These are phyloP conservation scores for Pristis pectinata DNA, from an alignment of 2,797 vertebrate genomes.

Conservation along the genomic window DNA sequence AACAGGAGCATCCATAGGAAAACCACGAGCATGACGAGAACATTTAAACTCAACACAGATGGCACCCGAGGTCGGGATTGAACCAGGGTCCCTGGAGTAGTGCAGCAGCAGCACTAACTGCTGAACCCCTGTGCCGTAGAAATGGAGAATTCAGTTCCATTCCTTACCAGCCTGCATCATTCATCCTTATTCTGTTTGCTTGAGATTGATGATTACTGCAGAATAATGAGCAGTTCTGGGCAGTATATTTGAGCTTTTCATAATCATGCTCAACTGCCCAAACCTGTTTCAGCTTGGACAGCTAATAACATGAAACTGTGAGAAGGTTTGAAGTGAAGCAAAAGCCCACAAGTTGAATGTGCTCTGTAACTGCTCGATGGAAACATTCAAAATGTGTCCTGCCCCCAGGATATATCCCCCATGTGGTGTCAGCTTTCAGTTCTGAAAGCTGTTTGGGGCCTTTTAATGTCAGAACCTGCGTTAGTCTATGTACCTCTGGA, in stretches of 20 bases:
- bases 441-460: background rate
- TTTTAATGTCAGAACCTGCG: background rate
- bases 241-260: background rate
- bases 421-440: background rate
- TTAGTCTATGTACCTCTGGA: background rate
- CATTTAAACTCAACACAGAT: too few relatives aligned
- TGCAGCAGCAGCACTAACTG: too few relatives aligned
- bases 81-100: too few relatives aligned
- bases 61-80: too few relatives aligned
- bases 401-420: background rate
- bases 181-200: background rate
- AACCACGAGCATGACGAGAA: too few relatives aligned
- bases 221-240: background rate
- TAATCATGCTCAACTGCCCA: background rate
- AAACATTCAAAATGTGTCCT: background rate
- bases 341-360: background rate
- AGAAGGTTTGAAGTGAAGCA: background rate
- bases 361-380: background rate
- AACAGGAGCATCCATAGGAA: too few relatives aligned
- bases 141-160: background rate
- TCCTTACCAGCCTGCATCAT: background rate
- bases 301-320: background rate
- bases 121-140: too few relatives aligned
- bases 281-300: background rate
- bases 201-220: background rate